Conservation (phyloP, 2,797 vertebrate genomes). For the Muraenolepis orangiensis region DNA sequence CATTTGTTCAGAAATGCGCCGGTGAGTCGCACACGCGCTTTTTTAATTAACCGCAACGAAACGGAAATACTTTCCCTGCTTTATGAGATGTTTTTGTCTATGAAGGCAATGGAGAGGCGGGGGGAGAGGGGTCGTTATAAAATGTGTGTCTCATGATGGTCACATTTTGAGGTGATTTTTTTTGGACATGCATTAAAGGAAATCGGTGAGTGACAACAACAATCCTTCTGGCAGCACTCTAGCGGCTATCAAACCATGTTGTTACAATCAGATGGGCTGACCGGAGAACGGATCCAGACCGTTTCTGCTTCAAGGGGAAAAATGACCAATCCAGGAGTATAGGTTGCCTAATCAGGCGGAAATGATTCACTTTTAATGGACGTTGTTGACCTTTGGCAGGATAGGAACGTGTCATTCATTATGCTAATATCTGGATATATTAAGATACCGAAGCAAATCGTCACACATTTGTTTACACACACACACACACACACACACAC, state of each 20-base stretch:
- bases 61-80: neutral
- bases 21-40: neutral
- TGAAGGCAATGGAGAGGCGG: neutral
- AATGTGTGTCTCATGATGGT: neutral
- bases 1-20: conserved; percentile 51
- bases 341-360: conserved; percentile 25
- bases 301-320: conserved; percentile 27
- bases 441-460: conserved; percentile 23
- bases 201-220: conserved; percentile 36
- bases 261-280: conserved; percentile 63
- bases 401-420: conserved; percentile 45
- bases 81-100: neutral
- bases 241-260: conserved; percentile 53
- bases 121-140: neutral
- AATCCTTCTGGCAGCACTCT: conserved; percentile 61
- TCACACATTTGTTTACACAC: neutral
- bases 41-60: too few relatives aligned
- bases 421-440: conserved; percentile 42
- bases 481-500: conserved; percentile 23
- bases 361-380: conserved; percentile 50
- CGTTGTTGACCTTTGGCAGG: conserved; percentile 50
- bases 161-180: too few relatives aligned
- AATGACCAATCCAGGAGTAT: conserved; percentile 6
- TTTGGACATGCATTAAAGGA: neutral
- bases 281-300: conserved; percentile 60